Base-by-base conservation (phyloP, 2,797 vertebrate species). In the Channa striata region DNA sequence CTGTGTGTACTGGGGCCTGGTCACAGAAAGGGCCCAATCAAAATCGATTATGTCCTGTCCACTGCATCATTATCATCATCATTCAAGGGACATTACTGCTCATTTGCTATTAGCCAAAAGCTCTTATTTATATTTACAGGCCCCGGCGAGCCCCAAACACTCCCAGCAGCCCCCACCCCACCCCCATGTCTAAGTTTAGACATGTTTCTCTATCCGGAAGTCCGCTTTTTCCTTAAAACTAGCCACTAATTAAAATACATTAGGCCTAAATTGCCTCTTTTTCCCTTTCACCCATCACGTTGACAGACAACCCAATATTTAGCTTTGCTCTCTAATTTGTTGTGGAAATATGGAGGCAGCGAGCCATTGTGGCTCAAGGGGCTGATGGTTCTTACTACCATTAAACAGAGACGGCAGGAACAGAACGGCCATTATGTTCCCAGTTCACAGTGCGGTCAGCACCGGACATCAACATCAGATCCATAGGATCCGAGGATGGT, bases 201-300 rank as follows among this genome's bases (percentile, higher is more conserved):
- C 82, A 36, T 73, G 64, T 74, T 74, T 82, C 80, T 75, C 58
- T 43, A 49, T 44, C 68, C 83, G 84, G 90, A 92, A 78, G 76
- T 87, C 78, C 74, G 57, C 74, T 82, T 85, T 89, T 85, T 81
- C 88, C 80, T 90, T 89, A 88, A 92, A 94, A 91, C 81, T n/a
- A 36, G 75, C 90, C 88, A 86, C 91, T 96, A 96, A 96, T 95
- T 96, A 95, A 95, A 95, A 93, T 93, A 93, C 94, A 96, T 96
- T 95, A 95, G 93, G 90, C 90, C 83, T 93, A 94, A 97, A 97
- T 96, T 94, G 94, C 92, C 87, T 91, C 92, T 93, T 87, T 91
- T 87, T 89, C 93, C 95, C 93, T 93, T 94, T 95, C 95, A 95
- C 95, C 95, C 94, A 92, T 96, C 95, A 95, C 93, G 94, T 91